These are phyloP conservation scores for Cephalopholis sonnerati DNA, from an alignment of 2,113 vertebrate species.

Conservation along the genomic window DNA sequence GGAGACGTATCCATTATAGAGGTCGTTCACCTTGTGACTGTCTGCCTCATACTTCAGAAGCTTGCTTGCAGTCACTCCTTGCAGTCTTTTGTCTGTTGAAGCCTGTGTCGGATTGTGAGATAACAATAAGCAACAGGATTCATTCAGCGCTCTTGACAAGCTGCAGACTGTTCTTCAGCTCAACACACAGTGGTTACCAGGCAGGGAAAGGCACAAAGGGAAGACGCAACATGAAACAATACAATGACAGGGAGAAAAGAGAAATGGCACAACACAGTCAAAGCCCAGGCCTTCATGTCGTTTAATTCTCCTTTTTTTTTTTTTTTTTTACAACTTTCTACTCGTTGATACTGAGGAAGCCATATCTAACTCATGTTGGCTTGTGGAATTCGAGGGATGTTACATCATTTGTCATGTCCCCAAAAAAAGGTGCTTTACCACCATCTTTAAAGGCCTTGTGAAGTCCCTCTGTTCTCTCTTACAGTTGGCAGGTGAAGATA, in stretches of 20 bases:
- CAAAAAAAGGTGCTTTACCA: conserved; percentile 65
- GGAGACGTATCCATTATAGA: conserved; percentile 66
- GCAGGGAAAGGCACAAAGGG: conserved; percentile 52
- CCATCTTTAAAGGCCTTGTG: conserved; percentile 66
- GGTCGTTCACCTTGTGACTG: conserved; percentile 71
- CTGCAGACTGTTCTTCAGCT: conserved; percentile 67
- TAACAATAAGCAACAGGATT: conserved; percentile 78
- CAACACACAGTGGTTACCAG: conserved; percentile 53
- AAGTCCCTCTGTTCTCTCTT: conserved; percentile 52
- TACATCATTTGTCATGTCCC: conserved; percentile 62
- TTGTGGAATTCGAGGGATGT: conserved; percentile 42
- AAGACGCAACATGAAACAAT: conserved; percentile 51
- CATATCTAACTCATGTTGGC: conserved; percentile 24
- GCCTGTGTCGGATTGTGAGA: conserved; percentile 75
- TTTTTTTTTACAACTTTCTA: conserved; percentile 38
- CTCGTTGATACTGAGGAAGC: conserved; percentile 21
- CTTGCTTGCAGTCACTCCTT: conserved; percentile 50
- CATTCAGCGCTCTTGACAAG: conserved; percentile 70
- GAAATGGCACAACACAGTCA: conserved; percentile 21
- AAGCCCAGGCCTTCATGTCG: conserved; percentile 36
- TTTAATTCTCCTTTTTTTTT: conserved; percentile 63
- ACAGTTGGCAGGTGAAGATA: conserved; percentile 66
- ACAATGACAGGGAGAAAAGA: conserved; percentile 30
- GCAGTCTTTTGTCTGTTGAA: conserved; percentile 72
- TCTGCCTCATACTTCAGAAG: conserved; percentile 59